Conservation (phyloP, 2,888 invertebrate genomes). For the Cinara cedri region DNA sequence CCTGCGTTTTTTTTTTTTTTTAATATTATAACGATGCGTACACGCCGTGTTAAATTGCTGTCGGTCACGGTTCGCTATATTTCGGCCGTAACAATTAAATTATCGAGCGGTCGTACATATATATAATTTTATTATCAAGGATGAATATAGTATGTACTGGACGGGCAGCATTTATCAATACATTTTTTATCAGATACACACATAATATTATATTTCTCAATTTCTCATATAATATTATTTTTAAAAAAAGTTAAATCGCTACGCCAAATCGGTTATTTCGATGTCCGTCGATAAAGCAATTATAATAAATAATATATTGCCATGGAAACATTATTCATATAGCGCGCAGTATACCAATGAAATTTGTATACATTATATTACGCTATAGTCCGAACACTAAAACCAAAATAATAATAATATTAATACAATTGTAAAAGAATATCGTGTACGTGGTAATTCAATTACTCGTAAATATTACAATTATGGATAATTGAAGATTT, state of each 20-base stretch:
- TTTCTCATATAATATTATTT: too few species aligned
- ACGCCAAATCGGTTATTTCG: background rate
- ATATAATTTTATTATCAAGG: background rate
- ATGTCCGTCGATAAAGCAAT: too few species aligned
- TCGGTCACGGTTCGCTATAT: background rate
- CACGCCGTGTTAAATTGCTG: background rate
- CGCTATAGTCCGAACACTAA: too few species aligned
- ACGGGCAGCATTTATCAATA: background rate
- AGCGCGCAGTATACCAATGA: too few species aligned
- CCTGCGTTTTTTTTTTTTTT: background rate
- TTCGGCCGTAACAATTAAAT: constrained; percentile 29
- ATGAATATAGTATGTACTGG: background rate
- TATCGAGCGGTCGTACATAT: background rate
- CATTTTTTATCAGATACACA: too few species aligned
- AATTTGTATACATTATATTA: too few species aligned
- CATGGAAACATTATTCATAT: too few species aligned
- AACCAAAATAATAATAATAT: too few species aligned
- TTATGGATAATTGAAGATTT: background rate
- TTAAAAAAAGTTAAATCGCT: constrained; percentile 1
- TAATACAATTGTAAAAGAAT: too few species aligned
- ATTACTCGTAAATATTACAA: background rate
- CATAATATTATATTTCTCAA: too few species aligned
- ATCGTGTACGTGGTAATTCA: too few species aligned
- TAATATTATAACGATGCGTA: background rate
- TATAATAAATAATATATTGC: too few species aligned